Evolutionary conservation across 2,888 invertebrate species (phyloP).

Genomic region (Hyppa rectilinea): DNA sequence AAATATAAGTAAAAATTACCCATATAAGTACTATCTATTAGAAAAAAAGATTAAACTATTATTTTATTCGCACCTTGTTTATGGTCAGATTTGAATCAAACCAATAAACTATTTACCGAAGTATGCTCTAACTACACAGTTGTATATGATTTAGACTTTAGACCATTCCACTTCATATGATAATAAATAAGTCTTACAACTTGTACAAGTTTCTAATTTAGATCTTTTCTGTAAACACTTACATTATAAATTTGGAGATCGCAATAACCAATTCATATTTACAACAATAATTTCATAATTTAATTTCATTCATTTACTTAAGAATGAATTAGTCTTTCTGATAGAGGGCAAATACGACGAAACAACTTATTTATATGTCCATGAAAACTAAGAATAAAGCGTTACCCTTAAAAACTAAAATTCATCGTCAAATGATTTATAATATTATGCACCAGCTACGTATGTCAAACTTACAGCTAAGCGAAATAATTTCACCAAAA

Average conservation of each 20-base stretch:
- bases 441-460: slow-evolving; percentile 79
- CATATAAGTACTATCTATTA: slow-evolving; percentile 60
- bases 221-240: slow-evolving; percentile 55
- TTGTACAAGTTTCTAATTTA: slow-evolving; percentile 52
- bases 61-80: slow-evolving; percentile 44
- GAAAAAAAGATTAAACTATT: slow-evolving; percentile 44
- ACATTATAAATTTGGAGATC: slow-evolving; percentile 56
- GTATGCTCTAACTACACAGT: slow-evolving; percentile 4
- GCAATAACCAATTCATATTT: slow-evolving; percentile 41
- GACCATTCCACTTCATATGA: slow-evolving; percentile 21
- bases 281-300: slow-evolving; percentile 65
- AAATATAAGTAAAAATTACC: slow-evolving; percentile 40
- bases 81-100: slow-evolving; percentile 21
- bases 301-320: slow-evolving; percentile 62
- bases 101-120: slow-evolving; percentile 22
- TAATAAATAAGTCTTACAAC: slow-evolving; percentile 58
- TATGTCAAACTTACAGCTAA: slow-evolving; percentile 64
- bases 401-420: slow-evolving; percentile 43
- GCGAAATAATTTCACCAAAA: slow-evolving; percentile 66
- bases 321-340: slow-evolving; percentile 49
- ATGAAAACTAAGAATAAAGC: slow-evolving; percentile 39
- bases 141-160: slow-evolving; percentile 1
- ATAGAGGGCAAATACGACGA: slow-evolving; percentile 50
- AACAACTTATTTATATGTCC: slow-evolving; percentile 26
- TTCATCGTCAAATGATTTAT: slow-evolving; percentile 63